Base-by-base conservation (phyloP, 2,888 invertebrate genomes). In the Agrotis puta region DNA sequence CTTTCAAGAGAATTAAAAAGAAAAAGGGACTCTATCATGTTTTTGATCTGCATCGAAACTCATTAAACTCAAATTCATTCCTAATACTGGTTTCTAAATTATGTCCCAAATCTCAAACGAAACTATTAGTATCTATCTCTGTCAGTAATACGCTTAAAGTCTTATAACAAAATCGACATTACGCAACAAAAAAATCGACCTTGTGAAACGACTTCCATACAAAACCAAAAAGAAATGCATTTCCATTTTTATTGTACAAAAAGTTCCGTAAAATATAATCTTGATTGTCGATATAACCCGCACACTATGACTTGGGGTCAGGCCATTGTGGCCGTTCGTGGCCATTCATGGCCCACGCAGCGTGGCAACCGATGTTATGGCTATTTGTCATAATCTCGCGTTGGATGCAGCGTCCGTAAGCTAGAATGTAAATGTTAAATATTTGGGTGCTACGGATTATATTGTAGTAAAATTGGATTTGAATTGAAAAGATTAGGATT, bases 371-470 rank as follows among this genome's bases (percentile, higher is more conserved):
- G 75, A 82, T 70, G 59, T 64, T 72, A 64, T 58, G 72, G 61
- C 73, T 69, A 84, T 85, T 85, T 83, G 82, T 85, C 85, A 85
- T 83, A 83, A 85, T 85, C 76, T 79, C 74, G 74, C 76, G 76
- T 77, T 76, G 72, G 77, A 70, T 79, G 70, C 67, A 63, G 61
- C 68, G 59, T 63, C 58, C 57, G 58, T 79, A 76, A 64, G 70
- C 72, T 77, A 62, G 71, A 74, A 84, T 82, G 70, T 82, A 71
- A 79, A 84, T 77, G 45, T 45, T n/a, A 11, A 66, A 75, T 73
- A 47, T 75, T 67, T 27, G 43, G 45, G 22, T 65, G 33, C 39
- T 75, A 74, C 71, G 66, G 69, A 72, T 82, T 81, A 81, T 59
- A 56, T 62, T 77, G 69, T 73, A 39, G 58, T 81, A 62, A 80